A percentile compares a stretch with the other conserved stretches of the same genome.
Conservation (phyloP, 2,113 vertebrate species). For the Cygnus atratus region DNA sequence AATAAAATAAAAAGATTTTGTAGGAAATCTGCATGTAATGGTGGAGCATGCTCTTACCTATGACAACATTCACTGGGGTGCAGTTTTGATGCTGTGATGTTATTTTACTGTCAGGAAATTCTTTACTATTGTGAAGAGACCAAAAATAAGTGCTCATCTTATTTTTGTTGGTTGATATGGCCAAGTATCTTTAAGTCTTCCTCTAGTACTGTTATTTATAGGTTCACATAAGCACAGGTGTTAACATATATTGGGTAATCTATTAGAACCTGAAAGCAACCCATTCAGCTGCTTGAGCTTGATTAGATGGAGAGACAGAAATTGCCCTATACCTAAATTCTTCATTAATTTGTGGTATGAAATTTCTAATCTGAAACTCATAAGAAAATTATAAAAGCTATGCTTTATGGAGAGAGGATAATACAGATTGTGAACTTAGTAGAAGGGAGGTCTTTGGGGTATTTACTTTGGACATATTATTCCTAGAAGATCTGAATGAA, state of each 20-base stretch:
- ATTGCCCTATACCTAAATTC: slow-evolving; percentile 55
- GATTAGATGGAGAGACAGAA: slow-evolving; percentile 40
- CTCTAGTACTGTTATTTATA: slow-evolving; percentile 41
- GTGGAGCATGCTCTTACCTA: accelerated
- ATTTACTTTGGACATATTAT: slow-evolving; percentile 54
- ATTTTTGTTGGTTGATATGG: neutral
- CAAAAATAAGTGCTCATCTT: neutral
- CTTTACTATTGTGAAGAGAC: neutral
- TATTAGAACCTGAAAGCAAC: slow-evolving; percentile 49
- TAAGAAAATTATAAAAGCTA: slow-evolving; percentile 60
- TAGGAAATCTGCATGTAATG: neutral
- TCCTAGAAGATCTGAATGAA: slow-evolving; percentile 41
- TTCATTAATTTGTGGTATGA: slow-evolving; percentile 58
- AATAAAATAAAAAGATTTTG: neutral
- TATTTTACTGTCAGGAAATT: neutral
- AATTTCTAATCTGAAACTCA: slow-evolving; percentile 65
- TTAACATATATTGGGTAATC: slow-evolving; percentile 28
- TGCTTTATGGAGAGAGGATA: slow-evolving; percentile 50
- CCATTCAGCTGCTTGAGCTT: neutral
- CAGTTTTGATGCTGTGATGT: neutral
- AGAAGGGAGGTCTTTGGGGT: slow-evolving; percentile 37
- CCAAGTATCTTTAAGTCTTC: slow-evolving; percentile 19
- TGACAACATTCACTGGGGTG: neutral
- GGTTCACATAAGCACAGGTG: slow-evolving; percentile 1
- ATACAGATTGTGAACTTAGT: slow-evolving; percentile 52